Evolutionary conservation across 2,888 invertebrate genomes (phyloP).

Genomic region (Acleris sparsana): DNA sequence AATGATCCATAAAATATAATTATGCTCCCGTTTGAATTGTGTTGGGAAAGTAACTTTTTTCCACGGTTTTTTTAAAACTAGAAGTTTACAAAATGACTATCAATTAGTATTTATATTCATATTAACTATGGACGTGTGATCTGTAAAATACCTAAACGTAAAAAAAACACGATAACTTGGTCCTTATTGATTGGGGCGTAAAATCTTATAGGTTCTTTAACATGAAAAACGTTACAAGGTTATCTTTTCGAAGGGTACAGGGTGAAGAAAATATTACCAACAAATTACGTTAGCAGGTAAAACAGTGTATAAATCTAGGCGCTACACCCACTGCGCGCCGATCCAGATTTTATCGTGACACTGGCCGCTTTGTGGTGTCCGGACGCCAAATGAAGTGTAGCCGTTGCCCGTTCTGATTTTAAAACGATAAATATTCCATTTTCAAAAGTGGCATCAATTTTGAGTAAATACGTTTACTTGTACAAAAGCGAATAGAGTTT

Average conservation of each 20-base stretch:
- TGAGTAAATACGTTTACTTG: background rate
- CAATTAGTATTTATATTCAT: too few relatives aligned
- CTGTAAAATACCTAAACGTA: too few relatives aligned
- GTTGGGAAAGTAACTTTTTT: too few relatives aligned
- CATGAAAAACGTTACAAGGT: conserved; percentile 4
- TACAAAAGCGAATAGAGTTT: too few relatives aligned
- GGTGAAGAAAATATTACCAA: conserved; percentile 57
- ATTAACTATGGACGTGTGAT: too few relatives aligned
- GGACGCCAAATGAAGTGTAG: conserved; percentile 64
- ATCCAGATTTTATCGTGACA: conserved; percentile 64
- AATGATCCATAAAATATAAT: too few relatives aligned
- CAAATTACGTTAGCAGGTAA: conserved; percentile 73
- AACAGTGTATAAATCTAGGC: conserved; percentile 72
- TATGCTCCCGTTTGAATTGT: too few relatives aligned
- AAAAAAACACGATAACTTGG: too few relatives aligned
- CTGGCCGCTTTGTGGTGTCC: conserved; percentile 61
- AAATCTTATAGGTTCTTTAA: too few relatives aligned
- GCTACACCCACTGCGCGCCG: conserved; percentile 66
- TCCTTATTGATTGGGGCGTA: too few relatives aligned
- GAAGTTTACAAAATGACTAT: background rate
- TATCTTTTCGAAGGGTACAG: conserved; percentile 20
- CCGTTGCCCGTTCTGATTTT: conserved; percentile 62
- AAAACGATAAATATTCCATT: conserved; percentile 65
- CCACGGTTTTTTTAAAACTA: background rate
- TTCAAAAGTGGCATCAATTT: conserved; percentile 27